These are phyloP conservation scores for Eupeodes luniger DNA, from an alignment of 2,888 invertebrate species.

Conservation along the genomic window DNA sequence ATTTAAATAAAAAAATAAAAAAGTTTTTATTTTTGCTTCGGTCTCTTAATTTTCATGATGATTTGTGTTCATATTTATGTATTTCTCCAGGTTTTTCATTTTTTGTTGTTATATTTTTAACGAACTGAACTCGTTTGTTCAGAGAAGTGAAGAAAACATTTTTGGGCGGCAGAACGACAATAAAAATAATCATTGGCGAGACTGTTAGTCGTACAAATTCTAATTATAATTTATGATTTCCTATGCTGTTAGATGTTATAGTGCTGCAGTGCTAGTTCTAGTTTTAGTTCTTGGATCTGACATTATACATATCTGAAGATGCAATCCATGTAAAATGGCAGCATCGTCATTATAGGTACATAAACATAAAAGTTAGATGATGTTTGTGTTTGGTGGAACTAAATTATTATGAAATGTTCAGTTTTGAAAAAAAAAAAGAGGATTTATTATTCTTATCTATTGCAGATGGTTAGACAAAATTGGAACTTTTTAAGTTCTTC, in stretches of 20 bases:
- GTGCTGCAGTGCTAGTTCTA: constrained; percentile 9
- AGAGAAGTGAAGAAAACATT: constrained; percentile 48
- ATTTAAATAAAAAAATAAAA: not conserved
- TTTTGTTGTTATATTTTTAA: constrained; percentile 29
- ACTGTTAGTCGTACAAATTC: constrained; percentile 74
- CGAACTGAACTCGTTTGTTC: constrained; percentile 66
- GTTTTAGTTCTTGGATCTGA: constrained; percentile 1
- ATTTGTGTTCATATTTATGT: constrained; percentile 30
- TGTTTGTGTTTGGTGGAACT: not conserved
- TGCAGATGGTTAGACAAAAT: no score
- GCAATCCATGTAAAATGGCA: constrained; percentile 20
- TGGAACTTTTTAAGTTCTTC: no score
- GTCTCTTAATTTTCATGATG: constrained; percentile 11
- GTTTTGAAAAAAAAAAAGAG: no score
- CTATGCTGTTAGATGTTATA: constrained; percentile 49
- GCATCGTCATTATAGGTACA: not conserved
- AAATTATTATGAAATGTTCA: no score
- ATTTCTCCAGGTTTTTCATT: constrained; percentile 21
- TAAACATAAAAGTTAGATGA: no score
- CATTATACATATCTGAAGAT: not conserved
- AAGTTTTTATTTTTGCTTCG: constrained; percentile 20
- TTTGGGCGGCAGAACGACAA: constrained; percentile 68
- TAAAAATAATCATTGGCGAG: constrained; percentile 74
- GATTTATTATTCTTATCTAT: no score
- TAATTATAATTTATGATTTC: constrained; percentile 76